phyloP scores from a whole-genome alignment of 2,888 invertebrate species.

The Dugesia japonica region DNA sequence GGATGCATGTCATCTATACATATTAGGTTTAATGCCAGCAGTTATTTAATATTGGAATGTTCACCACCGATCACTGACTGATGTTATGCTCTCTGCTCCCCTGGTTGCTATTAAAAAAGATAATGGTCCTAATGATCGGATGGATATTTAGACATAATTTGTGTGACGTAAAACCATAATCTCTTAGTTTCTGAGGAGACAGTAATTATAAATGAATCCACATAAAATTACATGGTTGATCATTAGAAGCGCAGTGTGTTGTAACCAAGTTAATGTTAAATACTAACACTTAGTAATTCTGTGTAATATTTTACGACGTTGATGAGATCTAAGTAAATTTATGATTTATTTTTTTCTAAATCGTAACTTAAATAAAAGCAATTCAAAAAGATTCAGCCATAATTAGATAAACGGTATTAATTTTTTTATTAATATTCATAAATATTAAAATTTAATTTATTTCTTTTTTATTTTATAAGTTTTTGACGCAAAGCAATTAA shows the following conservation, averaged over 20 bases:
- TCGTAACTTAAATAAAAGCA: too few relatives aligned
- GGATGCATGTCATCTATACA: background rate
- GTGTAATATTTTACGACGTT: background rate
- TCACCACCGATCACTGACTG: background rate
- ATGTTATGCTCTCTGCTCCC: background rate
- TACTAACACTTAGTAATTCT: background rate
- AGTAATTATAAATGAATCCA: conserved; percentile 1
- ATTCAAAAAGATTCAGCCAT: too few relatives aligned
- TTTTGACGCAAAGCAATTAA: too few relatives aligned
- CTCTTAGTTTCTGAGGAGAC: conserved; percentile 15
- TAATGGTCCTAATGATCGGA: conserved; percentile 15
- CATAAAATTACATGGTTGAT: conserved; percentile 8
- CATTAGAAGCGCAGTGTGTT: conserved; percentile 8
- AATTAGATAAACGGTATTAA: too few relatives aligned
- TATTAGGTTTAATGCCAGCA: conserved; percentile 9
- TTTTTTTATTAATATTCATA: too few relatives aligned
- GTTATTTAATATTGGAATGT: conserved; percentile 7
- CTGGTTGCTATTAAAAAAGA: background rate
- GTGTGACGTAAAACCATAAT: conserved; percentile 1
- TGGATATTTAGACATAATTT: background rate
- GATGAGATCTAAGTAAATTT: background rate
- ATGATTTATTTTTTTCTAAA: background rate
- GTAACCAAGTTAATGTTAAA: background rate
- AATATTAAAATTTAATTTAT: too few relatives aligned
- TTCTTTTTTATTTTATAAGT: too few relatives aligned